Percentiles rank a stretch among this genome's conserved stretches.
Conservation (phyloP, 2,113 vertebrate species). For the Cryptotis parvus region DNA sequence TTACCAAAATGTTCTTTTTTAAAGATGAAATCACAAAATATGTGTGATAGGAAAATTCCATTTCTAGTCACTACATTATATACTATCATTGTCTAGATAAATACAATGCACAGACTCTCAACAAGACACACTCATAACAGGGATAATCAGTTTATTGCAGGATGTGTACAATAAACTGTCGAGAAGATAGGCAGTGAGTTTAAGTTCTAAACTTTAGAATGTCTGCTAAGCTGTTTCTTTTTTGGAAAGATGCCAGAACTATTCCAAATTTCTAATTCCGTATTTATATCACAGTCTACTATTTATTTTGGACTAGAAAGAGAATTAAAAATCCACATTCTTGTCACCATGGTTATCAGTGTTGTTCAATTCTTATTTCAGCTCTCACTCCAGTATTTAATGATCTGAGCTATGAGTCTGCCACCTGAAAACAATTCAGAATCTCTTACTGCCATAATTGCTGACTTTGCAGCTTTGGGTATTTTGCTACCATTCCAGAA, state of each 20-base stretch:
- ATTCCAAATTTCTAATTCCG: slow-evolving; percentile 43
- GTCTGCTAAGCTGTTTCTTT: neutral
- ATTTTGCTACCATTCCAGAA: neutral
- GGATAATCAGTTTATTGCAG: neutral
- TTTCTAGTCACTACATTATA: slow-evolving; percentile 42
- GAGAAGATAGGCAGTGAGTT: slow-evolving; percentile 15
- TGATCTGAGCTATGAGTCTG: slow-evolving; percentile 18
- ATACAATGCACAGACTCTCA: slow-evolving; percentile 30
- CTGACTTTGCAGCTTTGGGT: neutral
- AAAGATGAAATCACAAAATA: slow-evolving; percentile 82
- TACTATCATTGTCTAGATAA: slow-evolving; percentile 74
- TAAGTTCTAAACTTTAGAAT: slow-evolving; percentile 34
- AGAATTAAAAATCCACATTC: slow-evolving; percentile 48
- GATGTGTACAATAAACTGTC: slow-evolving; percentile 30
- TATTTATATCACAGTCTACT: slow-evolving; percentile 9
- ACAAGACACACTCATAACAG: neutral
- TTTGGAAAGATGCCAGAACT: slow-evolving; percentile 28
- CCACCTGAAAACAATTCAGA: neutral
- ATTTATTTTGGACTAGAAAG: slow-evolving; percentile 14
- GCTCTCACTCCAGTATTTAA: neutral
- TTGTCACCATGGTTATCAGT: slow-evolving; percentile 24
- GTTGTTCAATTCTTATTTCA: neutral
- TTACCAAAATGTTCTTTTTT: slow-evolving; percentile 80
- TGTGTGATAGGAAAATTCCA: slow-evolving; percentile 46
- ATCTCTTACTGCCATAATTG: neutral